Evolutionary conservation across 2,797 vertebrate genomes (phyloP).

Genomic region (Chaetodon trifasciatus): DNA sequence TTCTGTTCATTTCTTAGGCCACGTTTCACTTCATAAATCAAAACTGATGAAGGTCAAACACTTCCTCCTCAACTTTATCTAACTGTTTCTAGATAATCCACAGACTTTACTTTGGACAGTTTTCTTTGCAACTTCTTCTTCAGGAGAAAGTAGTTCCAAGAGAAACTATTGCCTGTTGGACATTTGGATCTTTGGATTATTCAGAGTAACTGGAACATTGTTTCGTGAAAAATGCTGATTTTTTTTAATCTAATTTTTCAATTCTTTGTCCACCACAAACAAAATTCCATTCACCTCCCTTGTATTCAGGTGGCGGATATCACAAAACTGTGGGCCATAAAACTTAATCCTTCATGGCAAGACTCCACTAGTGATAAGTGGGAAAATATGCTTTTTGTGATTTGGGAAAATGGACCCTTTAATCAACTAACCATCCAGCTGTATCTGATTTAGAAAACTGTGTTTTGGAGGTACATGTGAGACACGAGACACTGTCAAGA

Average conservation of each 20-base stretch:
- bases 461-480: conserved; percentile 21
- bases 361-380: background rate
- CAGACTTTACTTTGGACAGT: conserved; percentile 66
- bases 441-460: conserved; percentile 14
- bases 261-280: background rate
- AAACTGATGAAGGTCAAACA: conserved; percentile 22
- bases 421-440: conserved; percentile 4
- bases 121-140: conserved; percentile 31
- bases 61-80: conserved; percentile 28
- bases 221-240: background rate
- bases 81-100: conserved; percentile 12
- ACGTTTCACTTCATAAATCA: conserved; percentile 48
- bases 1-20: conserved; percentile 17
- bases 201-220: background rate
- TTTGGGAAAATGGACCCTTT: conserved; percentile 17
- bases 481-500: conserved; percentile 9
- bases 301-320: background rate
- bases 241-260: background rate
- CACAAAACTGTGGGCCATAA: background rate
- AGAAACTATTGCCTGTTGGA: conserved; percentile 25
- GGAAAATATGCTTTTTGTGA: conserved; percentile 1
- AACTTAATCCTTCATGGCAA: background rate
- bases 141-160: conserved; percentile 15
- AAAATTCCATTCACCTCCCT: background rate
- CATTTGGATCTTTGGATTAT: conserved; percentile 31